Evolutionary conservation across 64 coral and sea anemone species (phyloP), one percentile per base, ranked within the genome.

Genomic region (Pocillopora damicornis): DNA sequence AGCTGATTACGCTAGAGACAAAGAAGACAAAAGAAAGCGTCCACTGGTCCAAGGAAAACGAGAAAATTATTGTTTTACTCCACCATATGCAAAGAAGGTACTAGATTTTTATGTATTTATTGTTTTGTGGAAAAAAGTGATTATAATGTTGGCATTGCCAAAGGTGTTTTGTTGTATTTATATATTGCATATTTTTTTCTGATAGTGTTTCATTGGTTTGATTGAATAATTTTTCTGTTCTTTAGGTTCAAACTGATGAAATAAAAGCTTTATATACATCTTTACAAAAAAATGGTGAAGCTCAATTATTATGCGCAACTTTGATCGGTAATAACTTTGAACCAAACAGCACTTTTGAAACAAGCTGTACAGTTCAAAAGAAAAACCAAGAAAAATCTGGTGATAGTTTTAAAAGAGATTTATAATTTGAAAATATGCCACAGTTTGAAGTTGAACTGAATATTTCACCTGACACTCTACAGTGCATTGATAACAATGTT

Each of bases 41-140:
- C 86, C 86, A 74, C 62, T 87, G 74, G 86, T 87, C 56, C 23
- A 87, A 75, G 72, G 86, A 73, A 87, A 87, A 87, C 71, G 86
- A 87, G 86, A 87, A 57, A 87, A 87, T 87, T 87, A 87, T 87
- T 87, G 71, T 87, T 74, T 37, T 87, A 87, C 86, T 59, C 86
- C 86, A 12, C 77, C 77, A 79, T 79, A 59, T 78, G 87, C 74
- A 78, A 88, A 78, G 75, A 88, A 88, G 87, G 75, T 88, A 88
- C 58, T 76, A 61, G 67, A 87, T 18, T 73, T 20, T 30, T 20
- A 20, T 20, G 17, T 73, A 18, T 51, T 51, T 30, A 30, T 30
- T 51, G 42, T 51, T 51, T 51, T 51, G 42, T 73, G 5, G 17
- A 30, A 73, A 30, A 77, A 35, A 77, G 34, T 35, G 38, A 77